Conservation (phyloP, 2,888 invertebrate genomes). For the Gnatocerus cornutus region DNA sequence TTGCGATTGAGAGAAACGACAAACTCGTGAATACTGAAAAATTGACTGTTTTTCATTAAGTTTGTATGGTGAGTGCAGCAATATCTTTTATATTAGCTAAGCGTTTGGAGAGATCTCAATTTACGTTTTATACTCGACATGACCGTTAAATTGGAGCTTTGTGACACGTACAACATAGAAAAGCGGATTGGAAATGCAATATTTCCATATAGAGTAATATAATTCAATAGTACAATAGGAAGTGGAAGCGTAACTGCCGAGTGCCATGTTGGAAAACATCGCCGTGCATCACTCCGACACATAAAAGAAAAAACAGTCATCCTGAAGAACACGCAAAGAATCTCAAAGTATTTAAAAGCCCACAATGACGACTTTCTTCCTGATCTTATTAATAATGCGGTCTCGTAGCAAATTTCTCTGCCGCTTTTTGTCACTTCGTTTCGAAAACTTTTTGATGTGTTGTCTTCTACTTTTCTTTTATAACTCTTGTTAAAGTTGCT, state of each 20-base stretch:
- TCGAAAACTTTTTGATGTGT: constrained; percentile 45
- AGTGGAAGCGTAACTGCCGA: constrained; percentile 12
- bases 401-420: constrained; percentile 47
- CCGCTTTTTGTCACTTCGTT: constrained; percentile 50
- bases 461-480: constrained; percentile 42
- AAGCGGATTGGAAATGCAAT: constrained; percentile 41
- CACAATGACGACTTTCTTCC: constrained; percentile 40
- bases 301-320: constrained; percentile 24
- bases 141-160: constrained; percentile 40
- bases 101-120: constrained; percentile 30
- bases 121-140: constrained; percentile 36
- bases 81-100: background rate
- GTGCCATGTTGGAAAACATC: constrained; percentile 8
- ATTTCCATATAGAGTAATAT: constrained; percentile 42
- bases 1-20: no score
- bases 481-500: constrained; percentile 32
- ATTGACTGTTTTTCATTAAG: no score
- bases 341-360: constrained; percentile 50
- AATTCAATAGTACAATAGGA: constrained; percentile 42
- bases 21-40: no score
- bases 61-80: no score
- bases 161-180: constrained; percentile 35
- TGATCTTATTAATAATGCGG: constrained; percentile 51
- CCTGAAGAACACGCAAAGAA: constrained; percentile 43
- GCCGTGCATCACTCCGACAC: constrained; percentile 25